Conservation (phyloP, 2,113 vertebrate species). For the Halcyon senegalensis region DNA sequence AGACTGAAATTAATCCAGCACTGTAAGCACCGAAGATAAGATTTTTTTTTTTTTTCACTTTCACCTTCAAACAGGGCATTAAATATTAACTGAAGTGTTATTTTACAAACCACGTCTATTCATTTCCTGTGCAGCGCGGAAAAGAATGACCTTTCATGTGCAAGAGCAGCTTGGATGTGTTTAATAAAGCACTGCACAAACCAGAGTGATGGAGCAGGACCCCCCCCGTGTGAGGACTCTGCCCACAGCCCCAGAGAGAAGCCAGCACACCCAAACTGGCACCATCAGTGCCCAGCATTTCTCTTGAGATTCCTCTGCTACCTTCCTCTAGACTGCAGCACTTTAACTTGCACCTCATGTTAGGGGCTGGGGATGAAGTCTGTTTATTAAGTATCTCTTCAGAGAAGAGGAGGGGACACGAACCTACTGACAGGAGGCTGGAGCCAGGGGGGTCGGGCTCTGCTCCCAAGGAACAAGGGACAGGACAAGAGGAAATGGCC, state of each 20-base stretch:
- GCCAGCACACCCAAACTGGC: neutral
- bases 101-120: neutral
- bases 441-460: no score
- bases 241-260: neutral
- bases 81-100: neutral
- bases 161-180: neutral
- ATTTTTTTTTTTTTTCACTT: neutral
- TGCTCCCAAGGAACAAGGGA: no score
- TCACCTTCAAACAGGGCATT: neutral
- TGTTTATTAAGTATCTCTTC: neutral
- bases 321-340: neutral
- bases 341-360: accelerated
- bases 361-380: neutral
- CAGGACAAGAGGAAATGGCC: no score
- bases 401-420: no score
- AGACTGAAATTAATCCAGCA: neutral
- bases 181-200: neutral
- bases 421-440: no score
- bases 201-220: neutral
- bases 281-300: neutral
- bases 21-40: neutral
- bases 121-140: neutral
- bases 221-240: accelerated
- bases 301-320: neutral
- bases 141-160: neutral